These are phyloP conservation scores for Ophion ellenae DNA, from an alignment of 2,888 invertebrate genomes.

Conservation along the genomic window DNA sequence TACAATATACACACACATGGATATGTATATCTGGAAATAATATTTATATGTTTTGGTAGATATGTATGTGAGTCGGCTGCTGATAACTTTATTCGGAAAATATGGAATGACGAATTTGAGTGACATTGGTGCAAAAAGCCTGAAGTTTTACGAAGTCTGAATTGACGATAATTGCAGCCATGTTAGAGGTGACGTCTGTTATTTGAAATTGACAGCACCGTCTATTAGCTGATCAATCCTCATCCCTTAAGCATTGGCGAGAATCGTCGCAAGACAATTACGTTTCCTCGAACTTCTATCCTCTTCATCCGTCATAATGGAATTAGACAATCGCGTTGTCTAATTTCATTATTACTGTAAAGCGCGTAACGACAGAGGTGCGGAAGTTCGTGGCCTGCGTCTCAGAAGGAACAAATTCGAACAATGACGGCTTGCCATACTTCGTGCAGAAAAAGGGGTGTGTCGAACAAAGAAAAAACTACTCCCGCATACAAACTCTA, in stretches of 20 bases:
- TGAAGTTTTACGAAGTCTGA: too few relatives aligned
- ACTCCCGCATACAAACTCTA: too few relatives aligned
- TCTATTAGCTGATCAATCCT: not conserved
- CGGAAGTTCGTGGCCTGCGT: not conserved
- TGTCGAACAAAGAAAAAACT: too few relatives aligned
- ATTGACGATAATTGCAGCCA: not conserved
- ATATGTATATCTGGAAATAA: too few relatives aligned
- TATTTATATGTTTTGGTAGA: too few relatives aligned
- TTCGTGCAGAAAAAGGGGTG: not conserved
- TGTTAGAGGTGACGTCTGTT: not conserved
- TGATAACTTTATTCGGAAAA: too few relatives aligned
- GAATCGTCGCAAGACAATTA: conserved; percentile 40
- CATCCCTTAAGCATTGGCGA: not conserved
- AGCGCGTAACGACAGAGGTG: conserved; percentile 28
- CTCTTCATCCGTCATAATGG: not conserved
- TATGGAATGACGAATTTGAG: too few relatives aligned
- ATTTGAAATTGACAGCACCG: not conserved
- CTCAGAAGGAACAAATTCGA: not conserved
- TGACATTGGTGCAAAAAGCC: too few relatives aligned
- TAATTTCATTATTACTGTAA: conserved; percentile 43
- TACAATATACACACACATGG: too few relatives aligned
- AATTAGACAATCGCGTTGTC: conserved; percentile 16
- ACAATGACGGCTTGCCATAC: not conserved
- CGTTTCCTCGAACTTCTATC: conserved; percentile 45
- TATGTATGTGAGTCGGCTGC: too few relatives aligned